Evolutionary conservation across 2,113 vertebrate species (phyloP).

Genomic region (Poicephalus meyeri): DNA sequence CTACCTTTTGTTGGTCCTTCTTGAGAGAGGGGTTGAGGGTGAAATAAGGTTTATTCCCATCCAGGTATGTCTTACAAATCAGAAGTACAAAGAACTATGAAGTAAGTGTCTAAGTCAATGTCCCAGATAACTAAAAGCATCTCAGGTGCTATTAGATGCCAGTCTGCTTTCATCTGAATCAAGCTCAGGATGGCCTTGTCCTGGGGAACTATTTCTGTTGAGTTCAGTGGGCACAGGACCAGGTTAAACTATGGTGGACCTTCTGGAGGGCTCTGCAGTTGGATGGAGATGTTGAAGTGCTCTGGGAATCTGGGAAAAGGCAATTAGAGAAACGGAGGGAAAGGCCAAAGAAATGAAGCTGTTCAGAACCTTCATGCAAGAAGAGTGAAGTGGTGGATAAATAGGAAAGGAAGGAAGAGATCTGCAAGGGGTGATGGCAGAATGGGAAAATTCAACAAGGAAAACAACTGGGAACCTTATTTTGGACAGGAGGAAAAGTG

Average conservation of each 20-base stretch:
- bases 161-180: neutral
- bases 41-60: neutral
- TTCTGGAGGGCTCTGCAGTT: neutral
- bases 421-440: neutral
- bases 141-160: neutral
- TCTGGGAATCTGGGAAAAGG: neutral
- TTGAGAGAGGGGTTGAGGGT: neutral
- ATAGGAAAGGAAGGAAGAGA: neutral
- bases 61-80: neutral
- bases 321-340: neutral
- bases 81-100: neutral
- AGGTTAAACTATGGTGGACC: neutral
- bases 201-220: neutral
- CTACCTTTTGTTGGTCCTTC: neutral
- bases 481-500: neutral
- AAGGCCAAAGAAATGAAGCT: neutral
- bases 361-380: neutral
- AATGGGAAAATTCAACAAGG: neutral
- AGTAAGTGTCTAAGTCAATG: neutral
- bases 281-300: neutral
- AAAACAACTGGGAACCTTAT: neutral
- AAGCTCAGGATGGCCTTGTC: neutral
- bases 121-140: neutral
- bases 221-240: neutral
- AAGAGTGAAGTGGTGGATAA: neutral